Conservation (phyloP, 2,888 invertebrate species). For the Trisateles emortualis region DNA sequence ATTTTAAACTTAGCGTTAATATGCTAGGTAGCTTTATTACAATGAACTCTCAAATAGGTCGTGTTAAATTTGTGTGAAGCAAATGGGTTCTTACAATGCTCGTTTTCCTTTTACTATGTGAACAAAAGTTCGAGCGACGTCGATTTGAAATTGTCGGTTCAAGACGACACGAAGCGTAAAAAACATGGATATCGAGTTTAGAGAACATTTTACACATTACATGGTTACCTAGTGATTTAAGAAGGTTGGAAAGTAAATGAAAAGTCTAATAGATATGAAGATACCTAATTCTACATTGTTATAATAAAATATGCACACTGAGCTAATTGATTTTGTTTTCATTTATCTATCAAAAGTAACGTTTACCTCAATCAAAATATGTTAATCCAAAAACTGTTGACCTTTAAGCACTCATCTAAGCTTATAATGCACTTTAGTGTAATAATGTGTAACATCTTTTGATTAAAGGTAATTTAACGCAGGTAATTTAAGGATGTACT, state of each 20-base stretch:
- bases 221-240: not conserved
- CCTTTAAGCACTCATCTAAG: too few relatives aligned
- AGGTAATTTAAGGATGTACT: too few relatives aligned
- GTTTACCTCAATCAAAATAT: too few relatives aligned
- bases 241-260: not conserved
- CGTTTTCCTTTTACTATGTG: slow-evolving; percentile 14
- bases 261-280: not conserved
- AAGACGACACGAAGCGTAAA: slow-evolving; percentile 5
- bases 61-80: slow-evolving; percentile 4
- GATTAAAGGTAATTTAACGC: too few relatives aligned
- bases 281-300: too few relatives aligned
- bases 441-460: too few relatives aligned
- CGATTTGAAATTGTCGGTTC: slow-evolving; percentile 11
- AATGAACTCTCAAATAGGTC: slow-evolving; percentile 14
- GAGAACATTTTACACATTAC: slow-evolving; percentile 1
- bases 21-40: slow-evolving; percentile 15
- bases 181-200: slow-evolving; percentile 8
- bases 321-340: too few relatives aligned
- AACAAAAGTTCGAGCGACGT: slow-evolving; percentile 8
- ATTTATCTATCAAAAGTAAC: too few relatives aligned
- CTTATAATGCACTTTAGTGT: too few relatives aligned
- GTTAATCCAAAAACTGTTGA: too few relatives aligned
- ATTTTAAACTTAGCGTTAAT: slow-evolving; percentile 22
- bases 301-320: too few relatives aligned
- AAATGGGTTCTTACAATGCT: slow-evolving; percentile 12